These are phyloP conservation scores for Philereme transversata DNA, from an alignment of 2,888 invertebrate species.

Conservation along the genomic window DNA sequence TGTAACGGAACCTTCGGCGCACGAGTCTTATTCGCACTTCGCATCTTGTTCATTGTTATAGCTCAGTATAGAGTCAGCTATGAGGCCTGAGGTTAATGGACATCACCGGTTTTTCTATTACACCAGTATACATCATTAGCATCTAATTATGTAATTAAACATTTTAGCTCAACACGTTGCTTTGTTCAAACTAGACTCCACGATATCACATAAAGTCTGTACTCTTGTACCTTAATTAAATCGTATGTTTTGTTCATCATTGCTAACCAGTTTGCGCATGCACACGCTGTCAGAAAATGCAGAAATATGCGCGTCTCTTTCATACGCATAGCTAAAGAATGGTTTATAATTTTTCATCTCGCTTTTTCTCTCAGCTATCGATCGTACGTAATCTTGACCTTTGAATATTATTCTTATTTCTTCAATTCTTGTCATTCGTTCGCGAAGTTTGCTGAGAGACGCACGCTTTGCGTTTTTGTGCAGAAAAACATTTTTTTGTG, in stretches of 20 bases:
- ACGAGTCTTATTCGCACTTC: no score
- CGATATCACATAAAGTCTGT: not conserved
- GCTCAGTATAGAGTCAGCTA: no score
- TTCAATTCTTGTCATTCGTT: constrained; percentile 60
- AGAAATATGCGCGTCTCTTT: constrained; percentile 48
- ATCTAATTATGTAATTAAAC: no score
- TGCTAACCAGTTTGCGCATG: constrained; percentile 63
- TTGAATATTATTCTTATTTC: constrained; percentile 50
- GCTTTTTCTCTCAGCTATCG: constrained; percentile 55
- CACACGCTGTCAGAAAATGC: constrained; percentile 44
- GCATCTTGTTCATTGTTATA: no score
- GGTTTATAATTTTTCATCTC: constrained; percentile 22
- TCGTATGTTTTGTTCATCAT: constrained; percentile 47
- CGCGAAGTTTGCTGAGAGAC: constrained; percentile 45
- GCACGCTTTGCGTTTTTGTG: constrained; percentile 50
- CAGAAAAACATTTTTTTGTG: constrained; percentile 44
- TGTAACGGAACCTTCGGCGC: no score
- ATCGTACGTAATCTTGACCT: constrained; percentile 78
- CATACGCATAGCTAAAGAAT: constrained; percentile 15
- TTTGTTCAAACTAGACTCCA: not conserved
- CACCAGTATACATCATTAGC: no score
- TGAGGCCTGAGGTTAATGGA: no score
- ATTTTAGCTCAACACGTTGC: no score
- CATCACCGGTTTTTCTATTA: no score
- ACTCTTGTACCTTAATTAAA: constrained; percentile 35